phyloP scores from a whole-genome alignment of 2,888 invertebrate genomes.

The Crioceris asparagi region DNA sequence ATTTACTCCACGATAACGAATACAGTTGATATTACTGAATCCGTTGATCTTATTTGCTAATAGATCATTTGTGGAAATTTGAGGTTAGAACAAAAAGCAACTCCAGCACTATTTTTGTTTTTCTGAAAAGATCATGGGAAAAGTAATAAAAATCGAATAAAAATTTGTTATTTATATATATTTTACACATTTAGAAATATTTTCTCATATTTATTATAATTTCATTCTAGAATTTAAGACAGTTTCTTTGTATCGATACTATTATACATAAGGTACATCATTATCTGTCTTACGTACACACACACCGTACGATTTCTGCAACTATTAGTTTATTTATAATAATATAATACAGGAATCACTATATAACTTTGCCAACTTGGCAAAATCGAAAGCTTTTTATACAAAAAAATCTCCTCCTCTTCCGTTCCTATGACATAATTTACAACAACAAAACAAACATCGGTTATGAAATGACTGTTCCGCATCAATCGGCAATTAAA shows the following conservation, averaged over 20 bases:
- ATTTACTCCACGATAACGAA: too few relatives aligned
- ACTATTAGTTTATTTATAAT: conserved; percentile 26
- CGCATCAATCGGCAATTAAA: too few relatives aligned
- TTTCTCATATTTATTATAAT: conserved; percentile 36
- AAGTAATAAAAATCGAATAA: conserved; percentile 14
- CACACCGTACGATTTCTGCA: conserved; percentile 32
- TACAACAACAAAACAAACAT: too few relatives aligned
- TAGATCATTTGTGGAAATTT: too few relatives aligned
- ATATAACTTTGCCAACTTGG: conserved; percentile 20
- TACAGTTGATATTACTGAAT: too few relatives aligned
- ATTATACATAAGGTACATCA: conserved; percentile 40
- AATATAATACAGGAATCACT: conserved; percentile 35
- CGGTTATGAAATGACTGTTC: too few relatives aligned
- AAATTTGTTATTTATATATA: conserved; percentile 34
- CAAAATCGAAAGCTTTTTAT: conserved; percentile 13
- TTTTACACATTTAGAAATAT: conserved; percentile 41
- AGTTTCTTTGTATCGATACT: conserved; percentile 31
- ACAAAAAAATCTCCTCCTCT: conserved; percentile 10
- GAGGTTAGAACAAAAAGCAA: too few relatives aligned
- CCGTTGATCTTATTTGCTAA: too few relatives aligned
- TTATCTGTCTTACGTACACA: conserved; percentile 30
- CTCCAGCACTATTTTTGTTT: too few relatives aligned
- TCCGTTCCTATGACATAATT: too few relatives aligned
- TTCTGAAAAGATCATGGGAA: background rate
- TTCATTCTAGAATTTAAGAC: conserved; percentile 36